Evolutionary conservation across 2,797 vertebrate species (phyloP).

Genomic region (Eupleurogrammus muticus): DNA sequence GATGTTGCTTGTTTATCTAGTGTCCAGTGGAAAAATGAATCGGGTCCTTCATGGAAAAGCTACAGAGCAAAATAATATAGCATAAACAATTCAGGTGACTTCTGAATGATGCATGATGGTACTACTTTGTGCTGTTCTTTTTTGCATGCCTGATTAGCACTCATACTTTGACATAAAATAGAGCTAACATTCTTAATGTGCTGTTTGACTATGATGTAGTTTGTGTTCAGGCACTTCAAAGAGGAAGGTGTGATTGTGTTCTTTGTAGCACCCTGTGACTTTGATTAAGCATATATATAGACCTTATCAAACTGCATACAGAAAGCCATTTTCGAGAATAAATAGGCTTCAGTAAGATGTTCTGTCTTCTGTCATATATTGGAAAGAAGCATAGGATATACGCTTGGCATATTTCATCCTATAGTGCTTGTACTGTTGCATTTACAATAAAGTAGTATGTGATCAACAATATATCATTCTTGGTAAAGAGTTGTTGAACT

Average conservation of each 20-base stretch:
- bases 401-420: slow-evolving; percentile 35
- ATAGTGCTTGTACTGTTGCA: slow-evolving; percentile 29
- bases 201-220: slow-evolving; percentile 30
- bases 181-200: slow-evolving; percentile 42
- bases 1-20: no score
- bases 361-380: slow-evolving; percentile 36
- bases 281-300: slow-evolving; percentile 41
- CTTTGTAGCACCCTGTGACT: slow-evolving; percentile 26
- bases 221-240: slow-evolving; percentile 13
- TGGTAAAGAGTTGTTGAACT: slow-evolving; percentile 71
- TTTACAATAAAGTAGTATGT: slow-evolving; percentile 54
- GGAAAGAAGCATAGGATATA: slow-evolving; percentile 33
- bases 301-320: slow-evolving; percentile 38
- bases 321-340: slow-evolving; percentile 40
- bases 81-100: slow-evolving; percentile 40
- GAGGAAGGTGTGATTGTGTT: slow-evolving; percentile 4
- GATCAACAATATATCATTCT: slow-evolving; percentile 53
- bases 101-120: slow-evolving; percentile 60
- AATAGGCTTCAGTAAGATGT: slow-evolving; percentile 46
- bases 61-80: slow-evolving; percentile 26
- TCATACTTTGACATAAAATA: slow-evolving; percentile 34
- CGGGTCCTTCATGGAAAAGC: slow-evolving; percentile 12
- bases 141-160: slow-evolving; percentile 42
- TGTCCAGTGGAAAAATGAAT: slow-evolving; percentile 41
- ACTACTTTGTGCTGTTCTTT: slow-evolving; percentile 39